Evolutionary conservation across 2,113 vertebrate species (phyloP).

Genomic region (Ceyx margarethae): DNA sequence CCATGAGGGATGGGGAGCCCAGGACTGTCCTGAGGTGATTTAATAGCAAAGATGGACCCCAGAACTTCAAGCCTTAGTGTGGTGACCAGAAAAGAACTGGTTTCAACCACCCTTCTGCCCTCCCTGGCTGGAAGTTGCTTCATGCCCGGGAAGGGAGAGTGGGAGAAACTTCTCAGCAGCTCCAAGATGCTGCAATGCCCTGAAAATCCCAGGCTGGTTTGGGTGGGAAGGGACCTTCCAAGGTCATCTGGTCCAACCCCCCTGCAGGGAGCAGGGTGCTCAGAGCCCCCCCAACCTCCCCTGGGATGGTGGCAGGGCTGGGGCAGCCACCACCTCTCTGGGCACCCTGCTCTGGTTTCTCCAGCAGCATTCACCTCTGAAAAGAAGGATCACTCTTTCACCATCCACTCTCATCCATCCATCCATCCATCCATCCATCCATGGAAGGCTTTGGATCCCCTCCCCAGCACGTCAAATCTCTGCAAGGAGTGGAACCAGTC

Average conservation of each 20-base stretch:
- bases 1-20: fast-evolving
- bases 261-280: background rate
- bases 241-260: background rate
- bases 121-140: background rate
- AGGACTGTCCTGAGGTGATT: fast-evolving
- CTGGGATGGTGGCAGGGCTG: background rate
- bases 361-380: background rate
- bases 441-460: background rate
- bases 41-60: background rate
- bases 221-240: background rate
- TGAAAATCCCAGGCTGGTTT: background rate
- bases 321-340: background rate
- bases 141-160: background rate
- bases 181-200: background rate
- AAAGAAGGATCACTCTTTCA: background rate
- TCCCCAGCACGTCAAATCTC: background rate
- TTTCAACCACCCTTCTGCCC: background rate
- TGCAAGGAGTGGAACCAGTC: background rate
- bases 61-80: background rate
- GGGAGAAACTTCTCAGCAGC: background rate
- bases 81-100: background rate
- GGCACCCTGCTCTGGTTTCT: background rate
- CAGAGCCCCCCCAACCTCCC: background rate
- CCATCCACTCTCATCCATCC: background rate
- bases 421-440: background rate